Evolutionary conservation across 2,888 invertebrate genomes (phyloP), one percentile per base, ranked within the genome.

Genomic region (Pseudanteris insignis): DNA sequence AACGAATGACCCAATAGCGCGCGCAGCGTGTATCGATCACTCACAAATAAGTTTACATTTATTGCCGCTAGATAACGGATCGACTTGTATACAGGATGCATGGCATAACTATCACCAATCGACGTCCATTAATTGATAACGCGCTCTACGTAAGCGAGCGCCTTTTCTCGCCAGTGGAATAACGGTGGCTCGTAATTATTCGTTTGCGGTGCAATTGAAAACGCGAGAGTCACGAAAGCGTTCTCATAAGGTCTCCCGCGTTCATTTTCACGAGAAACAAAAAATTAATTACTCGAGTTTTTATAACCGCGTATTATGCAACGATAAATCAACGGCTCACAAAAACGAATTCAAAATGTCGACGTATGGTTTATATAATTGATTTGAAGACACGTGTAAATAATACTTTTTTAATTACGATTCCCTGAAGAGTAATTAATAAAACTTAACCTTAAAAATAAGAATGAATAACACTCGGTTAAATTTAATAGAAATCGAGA

Each of bases 1-100:
- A 62, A 57, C 51, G 57, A 51, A 57, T 50, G 43, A 33, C 60
- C 54, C 33, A 48, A 54, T 54, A 43, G 44, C 25, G 38, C 51
- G 30, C 44, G 11, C 46, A 38, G 33, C 43, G 46, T 48, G 62
- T 53, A 60, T 53, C 51, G 43, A 58, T 57, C 57, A 47, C 44
- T 41, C 47, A 36, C 36, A 63, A 63, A 63, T 58, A 53, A 63
- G 50, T 63, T 63, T 50, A 63, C 53, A 55, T 58, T 63, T 53
- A 58, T 58, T 48, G 57, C 62, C 33, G 47, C 30, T 32, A 28
- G 47, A 53, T 60, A 60, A 53, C 60, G 60, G 60, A 43, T 28
- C 37, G 41, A 14, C 5, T 29, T 21, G 41, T 18, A 37, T 26
- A 38, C 40, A 46, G 55, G 61, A 55, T 55, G 50, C 34, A 43